Evolutionary conservation across 2,888 invertebrate species (phyloP), one percentile per base, ranked within the genome.

Genomic region (Herminia tarsipennalis): DNA sequence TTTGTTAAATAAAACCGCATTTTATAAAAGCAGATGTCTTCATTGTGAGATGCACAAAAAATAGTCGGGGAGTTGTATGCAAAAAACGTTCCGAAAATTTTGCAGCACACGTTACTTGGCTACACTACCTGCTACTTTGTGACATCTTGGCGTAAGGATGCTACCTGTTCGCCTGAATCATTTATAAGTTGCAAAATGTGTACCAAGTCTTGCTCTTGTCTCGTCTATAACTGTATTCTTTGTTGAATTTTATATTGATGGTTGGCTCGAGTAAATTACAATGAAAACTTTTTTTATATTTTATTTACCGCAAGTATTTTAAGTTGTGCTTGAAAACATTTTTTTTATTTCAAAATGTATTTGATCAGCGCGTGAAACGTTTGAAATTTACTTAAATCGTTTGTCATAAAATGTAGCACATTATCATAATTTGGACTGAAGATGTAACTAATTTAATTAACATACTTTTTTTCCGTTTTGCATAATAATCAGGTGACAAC

Each of bases 121-220:
- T 76, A 71, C 78, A 68, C 83, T 90, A 88, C 88, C 88, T 89
- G 89, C 88, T 89, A 88, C 82, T 87, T 87, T 87, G 83, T 87
- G 83, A 86, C 86, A 84, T 87, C 88, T 88, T 84, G 81, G 81
- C 72, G 56, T 79, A 90, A 88, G 90, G 90, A 52, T 88, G 87
- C 52, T 72, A 64, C 77, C 60, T 58, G 52, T 36, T 20, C 30
- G 10, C 5, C 38, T 75, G 61, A 68, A 72, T 77, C 51, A 66
- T 74, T 73, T 68, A 70, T 70, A 63, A 72, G 57, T 48, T 37
- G 36, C 25, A 38, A 48, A 42, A 48, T 1, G 1, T 8, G 2
- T 4, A 1, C 2, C 2, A 6, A 13, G n/a, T 42, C 38, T 29
- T 27, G 21, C 29, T 53, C 29, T 42, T 29, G 24, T 39, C 29